These are phyloP conservation scores for Percopsis transmontana DNA, from an alignment of 2,113 vertebrate genomes.

Conservation along the genomic window DNA sequence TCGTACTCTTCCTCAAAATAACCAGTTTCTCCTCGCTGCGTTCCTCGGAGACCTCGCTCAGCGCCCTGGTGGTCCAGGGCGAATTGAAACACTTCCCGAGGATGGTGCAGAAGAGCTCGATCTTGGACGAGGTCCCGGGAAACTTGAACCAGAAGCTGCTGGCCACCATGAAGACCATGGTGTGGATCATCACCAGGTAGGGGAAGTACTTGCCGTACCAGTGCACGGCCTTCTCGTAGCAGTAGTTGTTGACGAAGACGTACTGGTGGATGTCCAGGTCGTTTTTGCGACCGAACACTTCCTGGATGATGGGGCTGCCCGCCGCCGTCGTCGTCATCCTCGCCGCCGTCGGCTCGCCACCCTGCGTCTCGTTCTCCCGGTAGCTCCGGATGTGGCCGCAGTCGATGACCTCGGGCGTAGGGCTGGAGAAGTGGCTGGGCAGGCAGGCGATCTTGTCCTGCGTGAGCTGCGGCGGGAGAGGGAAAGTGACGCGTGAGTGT, in stretches of 20 bases:
- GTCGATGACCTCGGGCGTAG: constrained; percentile 61
- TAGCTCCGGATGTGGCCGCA: constrained; percentile 76
- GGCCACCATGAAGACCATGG: constrained; percentile 88
- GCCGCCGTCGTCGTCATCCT: too few relatives aligned
- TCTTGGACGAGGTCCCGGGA: constrained; percentile 89
- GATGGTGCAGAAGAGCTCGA: constrained; percentile 89
- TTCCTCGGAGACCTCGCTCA: constrained; percentile 88
- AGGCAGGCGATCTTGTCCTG: constrained; percentile 92
- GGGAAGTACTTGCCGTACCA: constrained; percentile 94
- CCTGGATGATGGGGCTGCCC: constrained; percentile 49
- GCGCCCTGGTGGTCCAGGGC: constrained; percentile 86
- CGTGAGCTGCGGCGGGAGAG: constrained; percentile 77
- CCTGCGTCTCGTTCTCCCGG: constrained; percentile 48
- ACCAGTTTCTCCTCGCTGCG: constrained; percentile 60
- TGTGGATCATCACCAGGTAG: constrained; percentile 89
- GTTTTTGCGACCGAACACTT: constrained; percentile 82
- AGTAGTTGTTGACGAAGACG: constrained; percentile 87
- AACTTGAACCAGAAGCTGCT: constrained; percentile 95
- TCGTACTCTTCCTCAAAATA: constrained; percentile 60
- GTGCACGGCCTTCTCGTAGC: constrained; percentile 87
- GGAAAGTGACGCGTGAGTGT: not conserved
- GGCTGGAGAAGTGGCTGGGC: constrained; percentile 77
- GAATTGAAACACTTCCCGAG: constrained; percentile 90
- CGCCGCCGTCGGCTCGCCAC: constrained; percentile 29
- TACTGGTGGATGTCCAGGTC: constrained; percentile 89